Percentiles rank a stretch among this genome's conserved stretches.
Evolutionary conservation across 2,797 vertebrate species (phyloP).

Genomic region (Spondyliosoma cantharus): DNA sequence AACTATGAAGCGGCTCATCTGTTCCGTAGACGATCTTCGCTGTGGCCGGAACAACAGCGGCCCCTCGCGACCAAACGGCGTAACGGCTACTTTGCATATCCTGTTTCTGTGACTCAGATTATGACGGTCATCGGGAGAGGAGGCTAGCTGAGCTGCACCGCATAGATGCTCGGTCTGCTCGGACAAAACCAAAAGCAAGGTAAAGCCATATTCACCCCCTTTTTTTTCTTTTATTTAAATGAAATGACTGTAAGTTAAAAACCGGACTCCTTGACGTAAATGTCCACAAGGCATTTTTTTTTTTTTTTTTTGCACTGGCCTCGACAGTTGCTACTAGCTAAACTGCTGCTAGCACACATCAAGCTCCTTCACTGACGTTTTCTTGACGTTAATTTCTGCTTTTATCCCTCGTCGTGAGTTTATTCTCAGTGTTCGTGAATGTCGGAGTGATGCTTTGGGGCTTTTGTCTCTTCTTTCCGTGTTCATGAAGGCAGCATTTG

Average conservation of each 20-base stretch:
- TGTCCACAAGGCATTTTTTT: not conserved
- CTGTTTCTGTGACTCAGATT: slow-evolving; percentile 77
- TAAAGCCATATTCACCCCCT: not conserved
- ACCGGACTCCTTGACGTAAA: not conserved
- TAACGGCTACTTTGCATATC: slow-evolving; percentile 68
- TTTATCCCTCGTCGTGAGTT: fast-evolving
- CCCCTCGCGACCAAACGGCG: slow-evolving; percentile 34
- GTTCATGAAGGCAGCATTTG: not conserved
- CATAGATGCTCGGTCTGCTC: slow-evolving; percentile 54
- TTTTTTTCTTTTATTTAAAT: not conserved
- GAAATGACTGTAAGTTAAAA: too few relatives aligned
- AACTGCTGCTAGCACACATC: slow-evolving; percentile 50
- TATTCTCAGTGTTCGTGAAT: fast-evolving
- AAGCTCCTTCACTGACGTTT: slow-evolving; percentile 18
- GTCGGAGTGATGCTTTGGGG: fast-evolving
- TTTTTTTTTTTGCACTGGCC: not conserved
- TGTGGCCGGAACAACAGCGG: slow-evolving; percentile 18
- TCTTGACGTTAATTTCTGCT: not conserved
- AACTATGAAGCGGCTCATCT: too few relatives aligned
- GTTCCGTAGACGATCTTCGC: slow-evolving; percentile 12
- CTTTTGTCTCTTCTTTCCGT: not conserved
- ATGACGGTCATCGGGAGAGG: slow-evolving; percentile 57
- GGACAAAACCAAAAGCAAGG: slow-evolving; percentile 39
- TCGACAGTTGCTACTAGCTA: slow-evolving; percentile 49
- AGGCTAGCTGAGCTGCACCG: slow-evolving; percentile 43